Percentiles rank a stretch among this genome's conserved stretches.
These are phyloP conservation scores for Neodiprion fabricii DNA, from an alignment of 1,140 invertebrate species.

Conservation along the genomic window DNA sequence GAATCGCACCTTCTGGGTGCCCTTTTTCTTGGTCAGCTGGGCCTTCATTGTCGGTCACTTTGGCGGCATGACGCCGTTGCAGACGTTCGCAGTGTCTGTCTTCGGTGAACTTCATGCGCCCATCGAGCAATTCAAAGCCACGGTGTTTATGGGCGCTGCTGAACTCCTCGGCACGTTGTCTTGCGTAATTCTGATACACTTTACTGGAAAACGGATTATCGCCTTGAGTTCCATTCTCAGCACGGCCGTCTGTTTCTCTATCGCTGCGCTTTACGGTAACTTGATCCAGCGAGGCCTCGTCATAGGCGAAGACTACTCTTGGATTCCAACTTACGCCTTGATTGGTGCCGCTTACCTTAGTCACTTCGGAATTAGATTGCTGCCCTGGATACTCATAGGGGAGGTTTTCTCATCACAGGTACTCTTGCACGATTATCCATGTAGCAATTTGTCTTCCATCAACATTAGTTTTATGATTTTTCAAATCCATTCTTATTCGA, in stretches of 20 bases:
- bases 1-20: constrained; percentile 66
- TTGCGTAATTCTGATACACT: constrained; percentile 71
- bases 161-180: constrained; percentile 69
- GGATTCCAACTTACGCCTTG: constrained; percentile 73
- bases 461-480: constrained; percentile 18
- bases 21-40: constrained; percentile 69
- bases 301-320: constrained; percentile 59
- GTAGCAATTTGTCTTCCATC: constrained; percentile 1
- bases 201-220: constrained; percentile 73
- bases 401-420: constrained; percentile 65
- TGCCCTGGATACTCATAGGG: constrained; percentile 81
- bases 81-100: constrained; percentile 76
- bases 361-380: constrained; percentile 71
- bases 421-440: constrained; percentile 8
- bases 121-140: constrained; percentile 75
- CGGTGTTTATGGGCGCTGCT: constrained; percentile 71
- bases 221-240: constrained; percentile 71
- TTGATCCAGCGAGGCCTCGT: constrained; percentile 38
- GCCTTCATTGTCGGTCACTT: constrained; percentile 75
- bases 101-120: constrained; percentile 73
- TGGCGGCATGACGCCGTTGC: constrained; percentile 73
- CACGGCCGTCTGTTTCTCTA: constrained; percentile 67
- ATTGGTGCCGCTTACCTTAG: constrained; percentile 72
- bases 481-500: constrained; percentile 16
- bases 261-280: constrained; percentile 66